Evolutionary conservation across 2,113 vertebrate genomes (phyloP).

Genomic region (Eurypyga helias): DNA sequence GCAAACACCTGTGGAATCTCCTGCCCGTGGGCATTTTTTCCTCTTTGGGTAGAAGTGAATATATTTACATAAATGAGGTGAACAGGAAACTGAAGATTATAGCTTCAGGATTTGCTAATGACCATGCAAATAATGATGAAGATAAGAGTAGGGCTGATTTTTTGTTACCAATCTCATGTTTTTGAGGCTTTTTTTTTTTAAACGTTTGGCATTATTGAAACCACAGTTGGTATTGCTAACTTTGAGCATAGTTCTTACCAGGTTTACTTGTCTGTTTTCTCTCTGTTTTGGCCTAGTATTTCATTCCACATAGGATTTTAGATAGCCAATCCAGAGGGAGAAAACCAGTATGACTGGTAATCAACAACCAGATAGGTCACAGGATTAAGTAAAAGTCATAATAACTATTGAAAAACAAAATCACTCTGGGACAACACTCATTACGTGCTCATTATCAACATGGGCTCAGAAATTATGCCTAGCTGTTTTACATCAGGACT

Average conservation of each 20-base stretch:
- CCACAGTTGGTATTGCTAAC: not conserved
- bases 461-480: not conserved
- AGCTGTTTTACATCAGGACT: slow-evolving; percentile 16
- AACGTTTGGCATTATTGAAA: not conserved
- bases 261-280: not conserved
- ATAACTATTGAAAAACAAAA: not conserved
- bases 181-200: not conserved
- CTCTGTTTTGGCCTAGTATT: not conserved
- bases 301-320: not conserved
- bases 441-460: slow-evolving; percentile 20
- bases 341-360: not conserved
- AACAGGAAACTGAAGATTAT: not conserved
- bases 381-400: not conserved
- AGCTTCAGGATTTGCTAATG: not conserved
- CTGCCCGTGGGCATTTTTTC: not conserved
- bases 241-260: not conserved
- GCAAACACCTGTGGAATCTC: not conserved
- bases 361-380: not conserved
- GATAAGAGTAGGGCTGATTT: not conserved
- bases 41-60: not conserved
- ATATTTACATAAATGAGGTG: not conserved
- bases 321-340: not conserved
- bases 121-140: not conserved
- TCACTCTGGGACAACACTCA: not conserved
- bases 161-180: not conserved